Conservation (phyloP, 2,888 invertebrate genomes). For the Scaptomyza flava region DNA sequence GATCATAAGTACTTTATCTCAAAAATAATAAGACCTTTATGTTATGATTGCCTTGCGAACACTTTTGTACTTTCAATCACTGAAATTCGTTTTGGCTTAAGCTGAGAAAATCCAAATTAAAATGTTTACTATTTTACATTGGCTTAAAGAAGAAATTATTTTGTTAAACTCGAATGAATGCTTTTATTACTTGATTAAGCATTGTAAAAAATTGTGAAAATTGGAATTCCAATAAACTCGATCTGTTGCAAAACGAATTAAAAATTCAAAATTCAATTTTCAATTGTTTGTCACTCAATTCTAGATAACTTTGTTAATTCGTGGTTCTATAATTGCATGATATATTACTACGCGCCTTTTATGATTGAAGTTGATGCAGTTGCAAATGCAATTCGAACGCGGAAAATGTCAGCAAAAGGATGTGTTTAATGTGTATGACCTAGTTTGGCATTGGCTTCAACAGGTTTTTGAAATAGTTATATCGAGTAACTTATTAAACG, state of each 20-base stretch:
- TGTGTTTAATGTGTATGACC: neutral
- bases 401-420: neutral
- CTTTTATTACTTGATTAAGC: too few relatives aligned
- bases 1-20: constrained; percentile 18
- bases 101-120: neutral
- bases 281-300: constrained; percentile 10
- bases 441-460: neutral
- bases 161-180: too few relatives aligned
- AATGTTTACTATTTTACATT: too few relatives aligned
- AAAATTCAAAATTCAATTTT: neutral
- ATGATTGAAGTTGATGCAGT: neutral
- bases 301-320: constrained; percentile 26
- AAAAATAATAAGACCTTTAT: constrained; percentile 9
- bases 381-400: neutral
- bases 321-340: constrained; percentile 11
- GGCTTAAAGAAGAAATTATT: too few relatives aligned
- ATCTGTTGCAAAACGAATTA: neutral
- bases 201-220: neutral
- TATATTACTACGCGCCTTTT: neutral
- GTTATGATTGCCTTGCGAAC: neutral
- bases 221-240: neutral
- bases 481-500: neutral
- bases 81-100: neutral
- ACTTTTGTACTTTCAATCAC: neutral
- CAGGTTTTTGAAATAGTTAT: neutral